Evolutionary conservation across 2,797 vertebrate genomes (phyloP).

Genomic region (Momotus momota): DNA sequence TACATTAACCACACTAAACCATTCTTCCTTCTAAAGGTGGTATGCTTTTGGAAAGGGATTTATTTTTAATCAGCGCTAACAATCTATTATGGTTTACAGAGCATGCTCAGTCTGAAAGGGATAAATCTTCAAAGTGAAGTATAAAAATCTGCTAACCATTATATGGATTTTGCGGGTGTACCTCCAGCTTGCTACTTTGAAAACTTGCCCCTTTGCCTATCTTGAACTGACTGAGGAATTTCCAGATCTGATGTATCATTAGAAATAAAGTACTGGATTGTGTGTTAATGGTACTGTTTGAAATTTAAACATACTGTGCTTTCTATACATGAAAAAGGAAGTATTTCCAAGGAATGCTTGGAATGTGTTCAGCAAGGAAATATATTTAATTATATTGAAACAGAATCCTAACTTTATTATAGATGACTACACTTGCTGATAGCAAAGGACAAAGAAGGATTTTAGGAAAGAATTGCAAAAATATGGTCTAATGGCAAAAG

Average conservation of each 20-base stretch:
- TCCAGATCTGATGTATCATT: constrained; percentile 36
- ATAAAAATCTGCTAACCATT: constrained; percentile 64
- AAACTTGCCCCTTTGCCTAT: constrained; percentile 42
- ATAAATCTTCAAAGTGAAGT: constrained; percentile 51
- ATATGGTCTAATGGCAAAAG: constrained; percentile 15
- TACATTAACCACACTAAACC: constrained; percentile 3
- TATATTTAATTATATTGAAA: constrained; percentile 79
- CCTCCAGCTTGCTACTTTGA: constrained; percentile 49
- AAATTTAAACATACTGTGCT: constrained; percentile 74
- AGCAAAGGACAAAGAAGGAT: constrained; percentile 46
- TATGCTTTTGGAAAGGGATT: constrained; percentile 1
- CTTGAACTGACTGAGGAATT: constrained; percentile 53
- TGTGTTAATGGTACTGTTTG: constrained; percentile 57
- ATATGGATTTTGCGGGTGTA: constrained; percentile 14
- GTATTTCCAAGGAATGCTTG: constrained; percentile 77
- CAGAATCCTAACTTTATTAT: constrained; percentile 77
- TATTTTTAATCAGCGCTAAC: constrained; percentile 45
- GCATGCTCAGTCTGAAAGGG: constrained; percentile 14
- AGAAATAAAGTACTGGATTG: constrained; percentile 48
- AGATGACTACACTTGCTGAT: constrained; percentile 26
- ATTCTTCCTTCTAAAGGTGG: background rate
- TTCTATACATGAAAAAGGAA: constrained; percentile 67
- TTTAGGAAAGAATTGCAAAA: constrained; percentile 54
- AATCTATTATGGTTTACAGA: constrained; percentile 20
- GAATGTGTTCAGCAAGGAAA: constrained; percentile 75